phyloP scores from a whole-genome alignment of 1,140 invertebrate species.

The Heliconius himera region DNA sequence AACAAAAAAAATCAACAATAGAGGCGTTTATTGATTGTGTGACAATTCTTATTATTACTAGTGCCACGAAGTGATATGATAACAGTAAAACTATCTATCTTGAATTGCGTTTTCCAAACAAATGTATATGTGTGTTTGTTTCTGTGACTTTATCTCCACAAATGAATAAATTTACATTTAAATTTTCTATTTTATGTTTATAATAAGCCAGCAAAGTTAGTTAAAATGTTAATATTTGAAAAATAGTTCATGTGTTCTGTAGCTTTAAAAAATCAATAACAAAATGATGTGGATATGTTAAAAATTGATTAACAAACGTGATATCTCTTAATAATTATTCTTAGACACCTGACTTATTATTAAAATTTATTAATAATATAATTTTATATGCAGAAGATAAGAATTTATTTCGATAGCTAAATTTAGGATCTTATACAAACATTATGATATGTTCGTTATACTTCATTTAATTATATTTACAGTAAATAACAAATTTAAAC shows the following conservation, averaged over 20 bases:
- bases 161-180: neutral
- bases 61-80: conserved; percentile 69
- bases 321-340: conserved; percentile 30
- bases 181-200: neutral
- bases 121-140: neutral
- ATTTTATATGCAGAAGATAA: conserved; percentile 42
- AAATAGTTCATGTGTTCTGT: neutral
- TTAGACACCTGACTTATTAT: conserved; percentile 48
- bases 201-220: conserved; percentile 1
- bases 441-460: conserved; percentile 65
- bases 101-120: conserved; percentile 49
- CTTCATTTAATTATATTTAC: conserved; percentile 66
- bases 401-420: conserved; percentile 53
- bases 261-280: neutral
- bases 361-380: conserved; percentile 52
- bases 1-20: conserved; percentile 50
- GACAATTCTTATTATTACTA: conserved; percentile 61
- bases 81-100: conserved; percentile 58
- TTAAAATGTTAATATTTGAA: neutral
- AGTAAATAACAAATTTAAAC: conserved; percentile 66
- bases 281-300: conserved; percentile 24
- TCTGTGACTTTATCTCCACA: neutral
- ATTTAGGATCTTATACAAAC: conserved; percentile 60
- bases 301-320: conserved; percentile 30
- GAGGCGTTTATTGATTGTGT: conserved; percentile 56